Percentiles rank a stretch among this genome's conserved stretches.
These are phyloP conservation scores for Trichopoda pennipes DNA, from an alignment of 2,888 invertebrate genomes.

Conservation along the genomic window DNA sequence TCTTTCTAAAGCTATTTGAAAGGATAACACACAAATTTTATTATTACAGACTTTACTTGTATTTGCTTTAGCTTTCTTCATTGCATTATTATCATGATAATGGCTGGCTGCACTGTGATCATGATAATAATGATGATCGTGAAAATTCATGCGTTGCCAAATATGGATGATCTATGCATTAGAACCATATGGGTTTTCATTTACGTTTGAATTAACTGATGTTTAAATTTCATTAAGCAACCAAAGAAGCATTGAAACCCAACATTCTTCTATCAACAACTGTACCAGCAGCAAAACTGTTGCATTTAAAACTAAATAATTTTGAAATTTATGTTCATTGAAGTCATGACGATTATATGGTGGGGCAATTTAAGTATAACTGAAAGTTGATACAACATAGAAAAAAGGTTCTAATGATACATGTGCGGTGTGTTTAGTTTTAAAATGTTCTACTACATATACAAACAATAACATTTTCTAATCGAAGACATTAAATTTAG, in stretches of 20 bases:
- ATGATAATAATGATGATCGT: conserved; percentile 47
- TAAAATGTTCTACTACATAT: not conserved
- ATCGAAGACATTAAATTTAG: not conserved
- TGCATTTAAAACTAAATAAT: conserved; percentile 45
- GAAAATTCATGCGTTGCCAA: conserved; percentile 64
- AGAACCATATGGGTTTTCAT: conserved; percentile 55
- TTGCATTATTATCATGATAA: not conserved
- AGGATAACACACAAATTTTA: conserved; percentile 28
- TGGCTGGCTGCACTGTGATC: not conserved
- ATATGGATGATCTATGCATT: conserved; percentile 61
- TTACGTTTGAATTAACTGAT: conserved; percentile 49
- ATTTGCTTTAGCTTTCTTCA: not conserved
- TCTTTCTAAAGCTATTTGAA: conserved; percentile 19
- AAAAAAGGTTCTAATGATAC: conserved; percentile 10
- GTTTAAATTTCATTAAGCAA: conserved; percentile 37
- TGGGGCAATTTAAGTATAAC: not conserved
- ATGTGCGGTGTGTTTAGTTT: conserved; percentile 19
- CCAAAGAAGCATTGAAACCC: conserved; percentile 10
- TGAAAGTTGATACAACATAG: not conserved
- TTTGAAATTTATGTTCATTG: conserved; percentile 54
- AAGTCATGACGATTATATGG: conserved; percentile 48
- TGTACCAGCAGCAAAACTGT: conserved; percentile 9
- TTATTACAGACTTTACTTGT: not conserved
- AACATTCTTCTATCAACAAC: not conserved
- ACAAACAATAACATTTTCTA: conserved; percentile 6